Evolutionary conservation across 2,888 invertebrate genomes (phyloP).

Genomic region (Napeogenes sylphis): DNA sequence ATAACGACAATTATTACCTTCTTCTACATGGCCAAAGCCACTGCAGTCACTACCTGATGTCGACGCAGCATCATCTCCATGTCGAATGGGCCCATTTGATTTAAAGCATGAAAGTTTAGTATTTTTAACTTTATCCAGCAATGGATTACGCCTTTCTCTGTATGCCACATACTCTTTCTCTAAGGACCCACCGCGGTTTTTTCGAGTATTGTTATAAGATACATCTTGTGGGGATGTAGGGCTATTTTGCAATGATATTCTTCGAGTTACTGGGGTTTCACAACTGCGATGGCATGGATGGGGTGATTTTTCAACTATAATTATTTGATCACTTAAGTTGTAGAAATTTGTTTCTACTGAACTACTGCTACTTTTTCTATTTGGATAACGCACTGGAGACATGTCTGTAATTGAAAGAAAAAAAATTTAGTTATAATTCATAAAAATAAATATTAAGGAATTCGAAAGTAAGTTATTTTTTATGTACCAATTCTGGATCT

Average conservation of each 20-base stretch:
- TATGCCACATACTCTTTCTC: slow-evolving; percentile 79
- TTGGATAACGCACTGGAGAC: slow-evolving; percentile 80
- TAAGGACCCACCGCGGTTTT: slow-evolving; percentile 69
- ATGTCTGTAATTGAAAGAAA: slow-evolving; percentile 71
- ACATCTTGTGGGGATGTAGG: slow-evolving; percentile 64
- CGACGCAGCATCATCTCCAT: slow-evolving; percentile 69
- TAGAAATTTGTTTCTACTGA: slow-evolving; percentile 82
- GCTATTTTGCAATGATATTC: slow-evolving; percentile 68
- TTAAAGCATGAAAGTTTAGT: slow-evolving; percentile 83
- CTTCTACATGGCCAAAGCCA: slow-evolving; percentile 70
- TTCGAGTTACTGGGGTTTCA: slow-evolving; percentile 61
- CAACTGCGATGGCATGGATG: slow-evolving; percentile 62
- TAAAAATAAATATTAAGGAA: slow-evolving; percentile 3
- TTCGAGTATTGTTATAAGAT: slow-evolving; percentile 68
- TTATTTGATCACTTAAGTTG: slow-evolving; percentile 80
- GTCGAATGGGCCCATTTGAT: slow-evolving; percentile 74
- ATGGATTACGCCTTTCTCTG: slow-evolving; percentile 82
- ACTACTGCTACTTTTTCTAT: slow-evolving; percentile 80
- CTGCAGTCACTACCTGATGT: slow-evolving; percentile 76
- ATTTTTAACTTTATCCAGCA: slow-evolving; percentile 84
- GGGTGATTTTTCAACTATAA: slow-evolving; percentile 78
- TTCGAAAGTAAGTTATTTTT: background rate
- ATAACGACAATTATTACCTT: slow-evolving; percentile 58
- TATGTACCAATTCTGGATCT: slow-evolving; percentile 70
- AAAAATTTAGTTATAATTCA: background rate